phyloP scores from a whole-genome alignment of 1,140 invertebrate genomes.

The Dolichoris vasculosae region DNA sequence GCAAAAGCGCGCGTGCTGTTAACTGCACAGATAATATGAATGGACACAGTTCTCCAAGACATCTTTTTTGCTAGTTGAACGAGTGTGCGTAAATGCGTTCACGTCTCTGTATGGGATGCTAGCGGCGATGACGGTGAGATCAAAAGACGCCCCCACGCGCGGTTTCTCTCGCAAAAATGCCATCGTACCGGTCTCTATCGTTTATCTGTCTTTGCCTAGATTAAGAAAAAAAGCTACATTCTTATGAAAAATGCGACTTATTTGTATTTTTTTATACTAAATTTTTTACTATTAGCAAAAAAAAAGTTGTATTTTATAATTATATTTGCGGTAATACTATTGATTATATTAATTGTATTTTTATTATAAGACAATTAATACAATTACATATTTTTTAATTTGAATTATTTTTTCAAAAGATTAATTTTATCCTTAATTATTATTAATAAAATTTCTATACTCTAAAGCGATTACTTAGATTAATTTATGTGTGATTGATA shows the following conservation, averaged over 20 bases:
- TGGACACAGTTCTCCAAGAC: conserved; percentile 33
- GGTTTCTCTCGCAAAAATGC: conserved; percentile 59
- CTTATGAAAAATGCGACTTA: conserved; percentile 15
- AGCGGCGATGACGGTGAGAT: conserved; percentile 55
- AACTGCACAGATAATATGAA: conserved; percentile 57
- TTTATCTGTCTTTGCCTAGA: conserved; percentile 31
- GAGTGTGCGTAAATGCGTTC: conserved; percentile 6
- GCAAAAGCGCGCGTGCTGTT: conserved; percentile 55
- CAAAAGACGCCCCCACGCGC: conserved; percentile 63
- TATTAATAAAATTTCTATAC: no score
- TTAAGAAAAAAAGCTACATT: conserved; percentile 18
- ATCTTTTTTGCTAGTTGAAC: conserved; percentile 33
- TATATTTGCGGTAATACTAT: no score
- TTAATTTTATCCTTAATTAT: no score
- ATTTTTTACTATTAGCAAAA: no score
- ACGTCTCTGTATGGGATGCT: conserved; percentile 40
- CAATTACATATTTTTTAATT: no score
- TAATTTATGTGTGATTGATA: no score
- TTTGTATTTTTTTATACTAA: not conserved
- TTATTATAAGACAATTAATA: no score
- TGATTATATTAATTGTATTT: no score
- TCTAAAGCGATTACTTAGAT: no score
- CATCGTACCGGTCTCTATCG: conserved; percentile 5
- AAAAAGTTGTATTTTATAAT: no score
- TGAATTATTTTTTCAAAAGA: no score